Conservation (phyloP, 2,113 vertebrate species). For the Charina bottae region DNA sequence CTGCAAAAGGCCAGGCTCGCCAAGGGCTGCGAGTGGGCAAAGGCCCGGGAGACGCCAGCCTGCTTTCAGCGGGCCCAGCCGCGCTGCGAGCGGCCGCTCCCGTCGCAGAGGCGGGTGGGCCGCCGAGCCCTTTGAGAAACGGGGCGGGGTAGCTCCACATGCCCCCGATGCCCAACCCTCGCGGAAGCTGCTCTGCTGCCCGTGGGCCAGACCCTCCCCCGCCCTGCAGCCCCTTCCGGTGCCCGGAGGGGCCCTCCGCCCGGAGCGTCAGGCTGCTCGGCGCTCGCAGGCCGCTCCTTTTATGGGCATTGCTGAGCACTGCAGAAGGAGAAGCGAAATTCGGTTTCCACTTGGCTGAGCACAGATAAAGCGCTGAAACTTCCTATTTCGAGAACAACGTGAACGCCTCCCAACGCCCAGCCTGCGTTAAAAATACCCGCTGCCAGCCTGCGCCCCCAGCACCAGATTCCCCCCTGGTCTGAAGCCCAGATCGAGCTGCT, state of each 20-base stretch:
- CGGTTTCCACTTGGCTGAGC: constrained; percentile 21
- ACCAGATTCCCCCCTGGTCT: neutral
- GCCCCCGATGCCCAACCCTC: neutral
- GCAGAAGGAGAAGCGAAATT: neutral
- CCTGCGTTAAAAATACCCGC: neutral
- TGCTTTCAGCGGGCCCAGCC: neutral
- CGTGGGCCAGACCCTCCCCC: neutral
- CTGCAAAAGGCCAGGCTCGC: neutral
- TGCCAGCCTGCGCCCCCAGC: neutral
- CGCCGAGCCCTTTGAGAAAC: neutral
- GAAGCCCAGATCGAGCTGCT: neutral
- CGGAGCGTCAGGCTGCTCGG: neutral
- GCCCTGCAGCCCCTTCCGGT: too few relatives aligned
- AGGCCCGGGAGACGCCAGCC: neutral
- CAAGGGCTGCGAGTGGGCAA: neutral
- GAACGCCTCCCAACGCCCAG: neutral
- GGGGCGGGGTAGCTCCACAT: neutral
- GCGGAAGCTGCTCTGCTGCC: neutral
- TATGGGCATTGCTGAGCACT: fast-evolving
- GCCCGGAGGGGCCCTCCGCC: neutral
- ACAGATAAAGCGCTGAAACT: constrained; percentile 43
- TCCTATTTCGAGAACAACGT: constrained; percentile 49
- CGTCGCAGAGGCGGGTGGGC: neutral
- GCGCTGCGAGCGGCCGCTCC: neutral
- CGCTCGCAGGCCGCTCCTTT: neutral